Base-by-base conservation (phyloP, 2,888 invertebrate genomes). In the Halictus ligatus region DNA sequence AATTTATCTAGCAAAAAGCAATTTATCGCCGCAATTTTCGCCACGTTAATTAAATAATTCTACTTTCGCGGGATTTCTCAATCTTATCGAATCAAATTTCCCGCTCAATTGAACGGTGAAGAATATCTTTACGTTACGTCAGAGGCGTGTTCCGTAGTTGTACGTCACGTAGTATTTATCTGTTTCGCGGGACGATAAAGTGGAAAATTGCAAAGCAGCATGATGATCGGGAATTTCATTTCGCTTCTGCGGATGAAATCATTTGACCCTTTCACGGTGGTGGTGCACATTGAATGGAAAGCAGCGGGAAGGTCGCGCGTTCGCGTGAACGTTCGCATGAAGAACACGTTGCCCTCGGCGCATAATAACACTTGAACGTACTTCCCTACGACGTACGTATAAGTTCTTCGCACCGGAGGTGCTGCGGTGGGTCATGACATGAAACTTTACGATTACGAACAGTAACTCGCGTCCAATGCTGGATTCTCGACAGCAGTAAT, bases 361-460 rank as follows among this genome's bases (percentile, higher is more conserved):
- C 82, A 82, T 84, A 82, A 81, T 84, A 84, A 84, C 77, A 81
- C 77, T 74, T 46, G 35, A 81, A 69, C 54, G 73, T 84, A 67
- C 73, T 77, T 74, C 25, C 21, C 8, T 13, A 13, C 18, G 25
- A 21, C 54, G 54, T 46, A 40, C 60, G 15, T 46, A 69, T 18
- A 69, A 67, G 58, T 78, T 73, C 46, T 74, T 73, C 29, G 48
- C 67, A 29, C 54, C 29, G 73, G 15, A 76, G 50, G 54, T 35
- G 73, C 18, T 25, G 64, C 3, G 40, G 76, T 43, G 75, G 76
- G 29, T 69, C 72, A 77, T 77, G 76, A 81, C 77, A 73, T 64
- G 73, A 73, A 81, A 84, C 67, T 84, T 84, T 74, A 69, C 77
- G 67, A 74, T 73, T 54, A 50, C 48, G 60, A 71, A 81, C 48